Conservation (phyloP, 2,797 vertebrate species). For the Falco naumanni region DNA sequence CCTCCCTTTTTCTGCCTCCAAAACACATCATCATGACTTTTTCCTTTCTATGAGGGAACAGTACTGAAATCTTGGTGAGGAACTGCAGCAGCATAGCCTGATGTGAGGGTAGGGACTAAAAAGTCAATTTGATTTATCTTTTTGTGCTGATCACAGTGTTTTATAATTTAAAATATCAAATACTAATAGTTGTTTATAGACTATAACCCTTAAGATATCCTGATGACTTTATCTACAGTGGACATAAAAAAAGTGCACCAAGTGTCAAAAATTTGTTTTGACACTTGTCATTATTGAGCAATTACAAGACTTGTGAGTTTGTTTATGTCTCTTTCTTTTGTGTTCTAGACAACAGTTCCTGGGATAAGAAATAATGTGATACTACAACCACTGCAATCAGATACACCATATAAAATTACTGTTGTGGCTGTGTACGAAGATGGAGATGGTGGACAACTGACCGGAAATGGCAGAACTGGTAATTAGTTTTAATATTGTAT, state of each 20-base stretch:
- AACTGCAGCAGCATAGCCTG: not conserved
- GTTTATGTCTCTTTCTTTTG: not conserved
- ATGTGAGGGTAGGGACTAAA: not conserved
- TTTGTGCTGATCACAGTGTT: not conserved
- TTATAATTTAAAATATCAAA: not conserved
- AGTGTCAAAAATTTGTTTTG: not conserved
- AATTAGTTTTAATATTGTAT: not conserved
- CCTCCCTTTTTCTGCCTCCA: not conserved
- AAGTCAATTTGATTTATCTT: not conserved
- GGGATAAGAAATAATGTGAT: constrained; percentile 94
- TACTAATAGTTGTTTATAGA: not conserved
- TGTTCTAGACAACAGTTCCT: constrained; percentile 86
- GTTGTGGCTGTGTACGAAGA: constrained; percentile 91
- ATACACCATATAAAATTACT: constrained; percentile 95
- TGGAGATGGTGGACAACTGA: constrained; percentile 88
- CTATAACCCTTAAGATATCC: not conserved
- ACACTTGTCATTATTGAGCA: not conserved
- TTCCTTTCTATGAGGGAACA: not conserved
- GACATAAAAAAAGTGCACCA: not conserved
- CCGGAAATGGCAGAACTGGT: constrained; percentile 92
- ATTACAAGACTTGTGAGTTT: not conserved
- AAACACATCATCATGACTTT: not conserved
- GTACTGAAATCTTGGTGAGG: not conserved
- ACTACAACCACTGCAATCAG: constrained; percentile 86
- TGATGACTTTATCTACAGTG: not conserved